Conservation (phyloP, 2,113 vertebrate species). For the Peromyscus maniculatus region DNA sequence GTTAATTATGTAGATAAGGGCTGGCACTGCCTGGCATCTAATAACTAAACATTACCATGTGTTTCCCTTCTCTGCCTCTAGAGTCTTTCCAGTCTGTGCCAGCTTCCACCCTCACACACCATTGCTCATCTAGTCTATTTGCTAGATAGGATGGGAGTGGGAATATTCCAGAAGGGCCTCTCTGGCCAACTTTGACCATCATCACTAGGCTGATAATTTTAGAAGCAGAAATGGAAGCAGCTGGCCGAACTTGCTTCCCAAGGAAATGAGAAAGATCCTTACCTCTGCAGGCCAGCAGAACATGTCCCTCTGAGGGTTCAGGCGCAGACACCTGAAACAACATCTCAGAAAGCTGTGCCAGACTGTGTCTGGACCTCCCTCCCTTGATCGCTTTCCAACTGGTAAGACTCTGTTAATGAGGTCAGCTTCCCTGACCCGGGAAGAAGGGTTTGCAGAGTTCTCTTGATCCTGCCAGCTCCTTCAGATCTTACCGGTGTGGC, state of each 20-base stretch:
- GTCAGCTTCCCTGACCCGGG: background rate
- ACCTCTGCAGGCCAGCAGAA: background rate
- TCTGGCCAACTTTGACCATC: background rate
- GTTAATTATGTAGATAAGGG: background rate
- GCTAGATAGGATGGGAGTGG: conserved; percentile 3
- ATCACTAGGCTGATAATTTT: background rate
- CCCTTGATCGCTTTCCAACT: background rate
- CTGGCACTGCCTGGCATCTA: background rate
- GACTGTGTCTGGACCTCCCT: background rate
- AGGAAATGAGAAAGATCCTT: background rate
- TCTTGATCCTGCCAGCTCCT: background rate
- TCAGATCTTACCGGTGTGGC: background rate
- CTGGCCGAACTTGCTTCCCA: background rate
- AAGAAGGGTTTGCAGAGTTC: background rate
- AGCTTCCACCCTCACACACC: background rate
- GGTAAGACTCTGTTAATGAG: background rate
- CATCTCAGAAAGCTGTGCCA: background rate
- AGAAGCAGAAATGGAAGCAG: background rate
- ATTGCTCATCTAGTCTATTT: background rate
- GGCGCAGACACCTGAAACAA: background rate
- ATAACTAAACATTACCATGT: background rate
- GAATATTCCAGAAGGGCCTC: conserved; percentile 53
- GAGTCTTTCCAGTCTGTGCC: background rate
- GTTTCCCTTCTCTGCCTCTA: background rate
- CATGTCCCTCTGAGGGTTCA: background rate